Evolutionary conservation across 2,888 invertebrate species (phyloP), one percentile per base, ranked within the genome.

Genomic region (Agrilus mali): DNA sequence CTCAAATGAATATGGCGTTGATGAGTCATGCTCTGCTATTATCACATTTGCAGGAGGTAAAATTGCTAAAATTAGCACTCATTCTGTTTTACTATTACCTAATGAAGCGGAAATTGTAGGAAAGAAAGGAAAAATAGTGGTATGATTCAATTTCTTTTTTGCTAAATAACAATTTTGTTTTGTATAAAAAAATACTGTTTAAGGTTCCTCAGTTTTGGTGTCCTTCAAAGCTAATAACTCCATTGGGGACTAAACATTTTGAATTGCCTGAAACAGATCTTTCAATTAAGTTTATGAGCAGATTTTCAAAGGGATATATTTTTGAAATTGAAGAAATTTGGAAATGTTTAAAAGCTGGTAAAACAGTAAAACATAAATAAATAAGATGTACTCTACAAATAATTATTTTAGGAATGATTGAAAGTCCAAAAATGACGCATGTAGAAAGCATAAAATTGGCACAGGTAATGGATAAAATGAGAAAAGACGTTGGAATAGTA

Each of bases 321-420:
- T 88, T 84, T 60, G 79, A 88, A 64, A 87, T 86, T 33, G 74
- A 77, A 50, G 85, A 86, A 64, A 85, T 78, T 41, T 75, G 83
- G 55, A 70, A 76, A 47, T 86, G 86, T 55, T 73, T 89, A 31
- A 67, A 70, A 47, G 65, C 73, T 65, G 80, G 80, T 81, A 60
- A 20, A 8, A 43, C 20, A n/a, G 17, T 41, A 17, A 2, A 16
- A 10, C 1, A 36, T 27, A 33, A 13, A 32, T 33, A 4, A 40
- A 33, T 16, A 5, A 34, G 34, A 32, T 5, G 14, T 40, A 4
- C 7, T 2, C 20, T 20, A 7, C 7, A 20, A 4, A 4, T 20
- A 20, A 27, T 46, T 65, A 64, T 54, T 56, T 60, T 69, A 74
- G 83, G 82, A 49, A 63, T 78, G 51, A 60, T 75, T 46, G 84